These are phyloP conservation scores for Macrotus californicus DNA, from an alignment of 2,113 vertebrate genomes.

Conservation along the genomic window DNA sequence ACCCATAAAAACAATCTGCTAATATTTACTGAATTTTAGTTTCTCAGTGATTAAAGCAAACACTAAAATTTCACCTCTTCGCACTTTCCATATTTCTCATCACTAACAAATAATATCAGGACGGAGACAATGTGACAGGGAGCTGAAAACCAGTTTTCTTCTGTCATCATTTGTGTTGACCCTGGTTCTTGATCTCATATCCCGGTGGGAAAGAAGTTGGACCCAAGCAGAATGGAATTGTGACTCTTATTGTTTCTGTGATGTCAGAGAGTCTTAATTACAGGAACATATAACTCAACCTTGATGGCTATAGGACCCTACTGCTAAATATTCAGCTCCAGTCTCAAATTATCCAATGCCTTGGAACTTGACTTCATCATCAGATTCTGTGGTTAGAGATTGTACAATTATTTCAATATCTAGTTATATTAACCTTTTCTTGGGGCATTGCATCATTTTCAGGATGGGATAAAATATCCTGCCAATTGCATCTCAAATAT, in stretches of 20 bases:
- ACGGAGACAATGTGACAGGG: conserved; percentile 60
- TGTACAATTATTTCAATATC: conserved; percentile 67
- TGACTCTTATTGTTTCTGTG: conserved; percentile 28
- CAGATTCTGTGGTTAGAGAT: conserved; percentile 66
- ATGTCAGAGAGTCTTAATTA: conserved; percentile 44
- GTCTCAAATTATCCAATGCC: conserved; percentile 32
- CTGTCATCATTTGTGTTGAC: conserved; percentile 55
- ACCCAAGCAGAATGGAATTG: neutral
- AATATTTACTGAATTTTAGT: conserved; percentile 20
- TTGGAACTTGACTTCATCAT: conserved; percentile 61
- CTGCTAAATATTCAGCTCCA: conserved; percentile 22
- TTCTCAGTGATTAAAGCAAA: conserved; percentile 37
- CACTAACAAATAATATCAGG: conserved; percentile 30
- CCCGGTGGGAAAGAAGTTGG: conserved; percentile 48
- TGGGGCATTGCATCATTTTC: conserved; percentile 49
- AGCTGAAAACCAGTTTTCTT: conserved; percentile 51
- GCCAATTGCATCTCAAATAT: conserved; percentile 45
- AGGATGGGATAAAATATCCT: conserved; percentile 54
- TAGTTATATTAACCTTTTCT: conserved; percentile 63
- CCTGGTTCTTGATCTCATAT: conserved; percentile 27
- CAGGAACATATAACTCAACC: conserved; percentile 41
- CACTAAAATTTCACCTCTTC: neutral
- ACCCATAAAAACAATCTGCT: conserved; percentile 27
- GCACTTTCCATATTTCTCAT: conserved; percentile 21
- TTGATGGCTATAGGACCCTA: neutral